phyloP scores from a whole-genome alignment of 2,113 vertebrate genomes.

The Isichthys henryi region DNA sequence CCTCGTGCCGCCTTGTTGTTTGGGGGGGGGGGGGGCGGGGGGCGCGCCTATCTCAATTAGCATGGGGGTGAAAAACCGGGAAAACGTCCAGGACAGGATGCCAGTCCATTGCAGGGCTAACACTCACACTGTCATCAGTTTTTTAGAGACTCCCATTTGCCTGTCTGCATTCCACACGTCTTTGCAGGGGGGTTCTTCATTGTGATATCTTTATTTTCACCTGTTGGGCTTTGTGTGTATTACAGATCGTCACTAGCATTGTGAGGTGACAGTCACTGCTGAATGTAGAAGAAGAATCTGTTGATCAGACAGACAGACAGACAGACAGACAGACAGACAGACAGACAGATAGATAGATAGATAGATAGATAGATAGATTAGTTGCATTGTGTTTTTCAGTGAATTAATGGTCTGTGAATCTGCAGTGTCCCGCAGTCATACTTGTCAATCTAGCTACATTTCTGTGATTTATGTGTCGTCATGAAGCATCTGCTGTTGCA shows the following conservation, averaged over 20 bases:
- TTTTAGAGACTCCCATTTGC: background rate
- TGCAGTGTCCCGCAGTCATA: no score
- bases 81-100: background rate
- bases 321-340: background rate
- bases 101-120: background rate
- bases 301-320: background rate
- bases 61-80: background rate
- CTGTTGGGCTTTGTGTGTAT: background rate
- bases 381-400: no score
- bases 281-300: background rate
- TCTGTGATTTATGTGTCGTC: background rate
- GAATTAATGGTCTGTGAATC: no score
- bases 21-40: background rate
- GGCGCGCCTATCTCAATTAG: background rate
- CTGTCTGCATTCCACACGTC: background rate
- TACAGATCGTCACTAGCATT: background rate
- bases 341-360: background rate
- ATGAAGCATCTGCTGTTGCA: background rate
- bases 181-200: background rate
- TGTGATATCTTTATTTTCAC: background rate
- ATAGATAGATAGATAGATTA: no score
- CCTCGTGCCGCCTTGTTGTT: no score
- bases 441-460: no score
- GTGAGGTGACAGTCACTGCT: background rate
- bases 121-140: background rate